Base-by-base conservation (phyloP, 2,888 invertebrate genomes). In the Nomada fabriciana region DNA sequence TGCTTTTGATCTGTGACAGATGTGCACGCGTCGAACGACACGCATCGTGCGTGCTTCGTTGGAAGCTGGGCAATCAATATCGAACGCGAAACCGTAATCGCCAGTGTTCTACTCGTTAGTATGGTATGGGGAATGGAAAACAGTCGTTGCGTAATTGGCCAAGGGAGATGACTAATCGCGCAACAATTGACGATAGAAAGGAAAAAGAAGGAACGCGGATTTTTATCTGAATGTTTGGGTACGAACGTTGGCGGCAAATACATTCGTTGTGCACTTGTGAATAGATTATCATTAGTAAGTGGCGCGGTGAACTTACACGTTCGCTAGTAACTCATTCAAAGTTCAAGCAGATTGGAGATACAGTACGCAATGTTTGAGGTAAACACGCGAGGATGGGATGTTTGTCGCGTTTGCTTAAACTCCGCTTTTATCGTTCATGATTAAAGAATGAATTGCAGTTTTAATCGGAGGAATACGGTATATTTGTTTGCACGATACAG, bases 1-100 rank as follows among this genome's bases (percentile, higher is more conserved):
- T 11, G 53, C 1, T 7, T 36, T 15, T 1, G 47, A 15, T 15
- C 78, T 67, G 61, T 7, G 42, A 68, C 64, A 25, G 73, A 74
- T 63, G 52, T 25, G 43, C 57, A 59, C 69, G 65, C 43, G 47
- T 55, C 20, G 52, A 7, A 29, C 23, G 55, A 67, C 65, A 59
- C 52, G 64, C 70, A 20, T 52, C 20, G 47, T 29, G 42, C 50
- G 53, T 67, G 36, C 18, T 53, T 36, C 61, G 36, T 59, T 57
- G 60, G 36, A 18, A 29, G 20, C 60, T 18, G 60, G 9, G 2
- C 42, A 55, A 57, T 76, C 36, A 47, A 61, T 68, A 68, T 55
- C 47, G 20, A 13, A 23, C 53, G 10, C n/a, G 25, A 25, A 55
- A 61, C 36, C n/a, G n/a, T 23, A 69, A 60, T 70, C 25, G 23